Evolutionary conservation across 2,113 vertebrate genomes (phyloP).

Genomic region (Vombatus ursinus): DNA sequence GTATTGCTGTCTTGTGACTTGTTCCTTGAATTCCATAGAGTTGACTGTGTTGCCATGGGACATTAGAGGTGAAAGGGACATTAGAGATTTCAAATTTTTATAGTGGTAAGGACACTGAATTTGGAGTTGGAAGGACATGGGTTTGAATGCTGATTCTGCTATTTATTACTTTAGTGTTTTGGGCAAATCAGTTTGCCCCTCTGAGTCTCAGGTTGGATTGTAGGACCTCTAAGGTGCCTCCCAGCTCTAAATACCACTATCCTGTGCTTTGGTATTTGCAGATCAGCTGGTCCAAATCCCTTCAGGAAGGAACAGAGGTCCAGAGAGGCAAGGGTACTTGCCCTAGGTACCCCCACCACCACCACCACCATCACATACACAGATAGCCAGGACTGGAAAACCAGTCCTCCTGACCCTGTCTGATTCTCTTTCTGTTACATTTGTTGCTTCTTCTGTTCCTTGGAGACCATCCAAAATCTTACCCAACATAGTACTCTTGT

Average conservation of each 20-base stretch:
- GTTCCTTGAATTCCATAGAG: neutral
- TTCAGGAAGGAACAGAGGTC: neutral
- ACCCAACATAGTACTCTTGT: neutral
- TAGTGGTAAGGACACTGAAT: neutral
- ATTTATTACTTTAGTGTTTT: neutral
- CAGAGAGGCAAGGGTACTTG: neutral
- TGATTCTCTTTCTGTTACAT: neutral
- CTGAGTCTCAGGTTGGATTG: neutral
- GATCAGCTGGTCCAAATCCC: neutral
- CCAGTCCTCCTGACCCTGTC: neutral
- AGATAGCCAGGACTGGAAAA: neutral
- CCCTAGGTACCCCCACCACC: too few relatives aligned
- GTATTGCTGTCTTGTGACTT: constrained; percentile 20
- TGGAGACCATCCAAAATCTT: neutral
- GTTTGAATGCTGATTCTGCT: neutral
- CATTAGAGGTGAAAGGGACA: neutral
- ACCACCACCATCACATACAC: too few relatives aligned
- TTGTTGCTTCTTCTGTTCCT: neutral
- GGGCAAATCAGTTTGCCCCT: neutral
- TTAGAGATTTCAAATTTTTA: too few relatives aligned
- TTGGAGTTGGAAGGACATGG: neutral
- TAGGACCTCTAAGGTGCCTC: neutral
- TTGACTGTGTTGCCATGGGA: neutral
- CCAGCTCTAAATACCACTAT: neutral
- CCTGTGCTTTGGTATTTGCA: neutral